Evolutionary conservation across 2,888 invertebrate genomes (phyloP), one percentile per base, ranked within the genome.

Genomic region (Opisthograptis luteolata): DNA sequence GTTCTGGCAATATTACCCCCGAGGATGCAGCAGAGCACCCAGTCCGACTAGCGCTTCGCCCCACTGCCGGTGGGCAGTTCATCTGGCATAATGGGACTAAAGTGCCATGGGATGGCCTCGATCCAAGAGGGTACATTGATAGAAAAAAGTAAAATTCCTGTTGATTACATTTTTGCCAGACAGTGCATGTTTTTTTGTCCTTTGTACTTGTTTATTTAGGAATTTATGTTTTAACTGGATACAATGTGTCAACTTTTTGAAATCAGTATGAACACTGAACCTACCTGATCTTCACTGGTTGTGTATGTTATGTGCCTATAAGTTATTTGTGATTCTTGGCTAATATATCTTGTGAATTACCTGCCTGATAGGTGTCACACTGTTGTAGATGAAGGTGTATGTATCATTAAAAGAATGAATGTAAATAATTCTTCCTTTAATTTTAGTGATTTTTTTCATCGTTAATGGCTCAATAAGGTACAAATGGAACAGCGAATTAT

Each of bases 391-490:
- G 53, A 59, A 68, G 74, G 74, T 73, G 60, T 57, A 73, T 73
- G 60, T 57, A 48, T 59, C 58, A 86, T 82, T 87, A 81, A 87
- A 87, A 86, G 79, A 87, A 66, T 77, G 66, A 52, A 64, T 70
- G 48, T 70, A 43, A 20, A 58, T 64, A 73, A 78, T 80, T 73
- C 64, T 79, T 70, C 64, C 49, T 73, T 79, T 79, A 77, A 80
- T 82, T 84, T 81, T 79, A 86, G 84, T 84, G 76, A 77, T 81
- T 69, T 77, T 73, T 70, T 73, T 73, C 76, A 75, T 73, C 73
- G 62, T 78, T 76, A 78, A 78, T 76, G 79, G 68, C 82, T 82
- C 80, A 81, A 74, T 80, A 82, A 85, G 77, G 82, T 87, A 88
- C 86, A 88, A 84, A 83, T 81, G 77, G 84, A 85, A 82, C 83